These are phyloP conservation scores for Ia io DNA, from an alignment of 2,113 vertebrate genomes.

Conservation along the genomic window DNA sequence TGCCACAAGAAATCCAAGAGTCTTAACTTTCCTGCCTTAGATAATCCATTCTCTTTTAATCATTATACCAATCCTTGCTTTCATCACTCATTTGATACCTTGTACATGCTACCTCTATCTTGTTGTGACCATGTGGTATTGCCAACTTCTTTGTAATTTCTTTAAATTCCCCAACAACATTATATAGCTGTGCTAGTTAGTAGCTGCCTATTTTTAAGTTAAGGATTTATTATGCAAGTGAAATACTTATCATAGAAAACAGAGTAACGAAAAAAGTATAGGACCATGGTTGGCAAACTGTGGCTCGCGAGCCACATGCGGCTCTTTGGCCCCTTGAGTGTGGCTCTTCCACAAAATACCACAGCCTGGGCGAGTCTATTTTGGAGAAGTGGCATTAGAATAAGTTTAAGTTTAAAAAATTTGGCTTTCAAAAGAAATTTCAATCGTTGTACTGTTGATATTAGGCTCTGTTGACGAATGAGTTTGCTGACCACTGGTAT, in stretches of 20 bases:
- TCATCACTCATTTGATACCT: background rate
- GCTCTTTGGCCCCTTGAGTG: too few species aligned
- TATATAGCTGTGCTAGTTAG: background rate
- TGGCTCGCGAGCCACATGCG: too few species aligned
- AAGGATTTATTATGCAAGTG: background rate
- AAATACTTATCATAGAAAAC: background rate
- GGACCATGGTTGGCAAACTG: too few species aligned
- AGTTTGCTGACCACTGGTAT: background rate
- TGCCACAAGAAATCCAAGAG: background rate
- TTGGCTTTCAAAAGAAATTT: too few species aligned
- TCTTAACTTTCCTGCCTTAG: background rate
- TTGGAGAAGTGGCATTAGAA: too few species aligned
- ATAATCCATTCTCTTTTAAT: background rate
- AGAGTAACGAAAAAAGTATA: background rate
- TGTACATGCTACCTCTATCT: background rate
- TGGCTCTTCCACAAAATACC: too few species aligned
- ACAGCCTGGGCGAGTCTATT: too few species aligned
- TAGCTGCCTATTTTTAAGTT: constrained; percentile 12
- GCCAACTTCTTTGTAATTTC: background rate
- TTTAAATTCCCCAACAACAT: background rate
- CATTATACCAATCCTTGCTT: background rate
- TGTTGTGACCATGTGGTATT: background rate
- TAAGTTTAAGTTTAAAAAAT: too few species aligned
- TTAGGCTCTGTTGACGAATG: too few species aligned
- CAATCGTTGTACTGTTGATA: too few species aligned